Conservation (phyloP, 2,113 vertebrate species). For the Stegostoma tigrinum region DNA sequence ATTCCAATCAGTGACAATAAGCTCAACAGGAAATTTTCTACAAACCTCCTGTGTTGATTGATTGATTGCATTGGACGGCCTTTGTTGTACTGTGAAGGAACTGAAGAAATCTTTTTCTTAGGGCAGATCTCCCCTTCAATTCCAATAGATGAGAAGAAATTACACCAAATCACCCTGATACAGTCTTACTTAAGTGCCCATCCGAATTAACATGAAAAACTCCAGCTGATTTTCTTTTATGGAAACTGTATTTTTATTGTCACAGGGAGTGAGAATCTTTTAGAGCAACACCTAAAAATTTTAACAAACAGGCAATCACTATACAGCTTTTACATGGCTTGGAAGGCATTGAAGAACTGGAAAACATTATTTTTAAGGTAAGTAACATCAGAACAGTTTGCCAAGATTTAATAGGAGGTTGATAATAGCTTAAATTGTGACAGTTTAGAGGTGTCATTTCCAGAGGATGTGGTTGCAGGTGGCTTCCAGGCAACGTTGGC, state of each 20-base stretch:
- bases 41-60: background rate
- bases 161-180: background rate
- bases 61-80: background rate
- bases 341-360: background rate
- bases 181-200: background rate
- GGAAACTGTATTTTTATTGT: background rate
- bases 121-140: background rate
- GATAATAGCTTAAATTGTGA: background rate
- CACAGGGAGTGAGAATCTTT: too few relatives aligned
- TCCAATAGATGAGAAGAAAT: background rate
- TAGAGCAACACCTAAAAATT: too few relatives aligned
- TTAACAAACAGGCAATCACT: background rate
- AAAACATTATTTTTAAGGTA: background rate
- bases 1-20: background rate
- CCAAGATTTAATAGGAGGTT: background rate
- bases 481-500: background rate
- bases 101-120: background rate
- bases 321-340: background rate
- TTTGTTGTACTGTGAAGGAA: background rate
- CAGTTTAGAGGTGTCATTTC: background rate
- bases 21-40: background rate
- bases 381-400: background rate
- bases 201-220: background rate
- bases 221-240: background rate
- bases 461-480: slow-evolving; percentile 3